A percentile compares a stretch with the other conserved stretches of the same genome.
phyloP scores from a whole-genome alignment of 2,888 invertebrate species.

The Pediacus dermestoides region DNA sequence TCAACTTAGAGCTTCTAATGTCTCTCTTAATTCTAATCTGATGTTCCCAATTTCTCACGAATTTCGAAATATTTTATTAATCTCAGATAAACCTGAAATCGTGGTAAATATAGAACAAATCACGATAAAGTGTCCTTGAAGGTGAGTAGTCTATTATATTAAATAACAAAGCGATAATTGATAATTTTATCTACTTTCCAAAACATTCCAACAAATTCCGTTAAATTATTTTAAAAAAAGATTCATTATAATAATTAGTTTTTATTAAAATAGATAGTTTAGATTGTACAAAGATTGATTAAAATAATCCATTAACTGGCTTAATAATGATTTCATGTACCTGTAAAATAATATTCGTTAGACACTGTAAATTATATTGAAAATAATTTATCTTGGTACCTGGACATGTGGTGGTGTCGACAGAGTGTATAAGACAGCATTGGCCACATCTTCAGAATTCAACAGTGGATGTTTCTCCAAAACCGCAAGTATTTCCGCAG shows the following conservation, averaged over 20 bases:
- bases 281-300: not conserved
- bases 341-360: not conserved
- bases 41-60: no score
- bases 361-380: not conserved
- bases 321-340: not conserved
- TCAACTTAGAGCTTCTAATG: no score
- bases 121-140: no score
- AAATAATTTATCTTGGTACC: not conserved
- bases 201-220: not conserved
- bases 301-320: not conserved
- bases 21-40: no score
- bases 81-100: no score
- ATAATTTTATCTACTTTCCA: no score
- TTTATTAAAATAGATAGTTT: not conserved
- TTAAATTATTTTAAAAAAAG: not conserved
- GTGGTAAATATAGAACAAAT: no score
- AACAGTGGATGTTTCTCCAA: not conserved
- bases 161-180: no score
- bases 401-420: not conserved
- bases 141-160: no score
- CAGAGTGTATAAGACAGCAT: conserved; percentile 4
- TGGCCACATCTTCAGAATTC: conserved; percentile 9
- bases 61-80: no score
- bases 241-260: not conserved
- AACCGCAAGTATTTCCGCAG: not conserved